Evolutionary conservation across 2,888 invertebrate species (phyloP).

Genomic region (Thymelicus acteon): DNA sequence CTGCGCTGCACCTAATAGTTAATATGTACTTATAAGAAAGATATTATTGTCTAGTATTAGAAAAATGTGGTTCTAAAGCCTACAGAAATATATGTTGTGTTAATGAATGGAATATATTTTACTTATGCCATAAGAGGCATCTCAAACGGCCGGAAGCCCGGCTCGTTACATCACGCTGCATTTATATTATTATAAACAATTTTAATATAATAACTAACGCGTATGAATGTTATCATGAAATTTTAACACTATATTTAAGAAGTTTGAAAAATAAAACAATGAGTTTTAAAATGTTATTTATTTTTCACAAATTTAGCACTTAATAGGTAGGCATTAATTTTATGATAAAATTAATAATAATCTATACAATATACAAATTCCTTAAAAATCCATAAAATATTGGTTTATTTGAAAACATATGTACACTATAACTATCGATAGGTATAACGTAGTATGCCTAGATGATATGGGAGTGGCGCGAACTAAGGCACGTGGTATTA

Average conservation of each 20-base stretch:
- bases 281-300: conserved; percentile 79
- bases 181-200: background rate
- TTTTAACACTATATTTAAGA: conserved; percentile 9
- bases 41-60: too few relatives aligned
- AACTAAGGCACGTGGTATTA: conserved; percentile 80
- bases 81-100: too few relatives aligned
- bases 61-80: too few relatives aligned
- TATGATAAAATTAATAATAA: conserved; percentile 84
- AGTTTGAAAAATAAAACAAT: conserved; percentile 68
- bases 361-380: conserved; percentile 85
- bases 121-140: too few relatives aligned
- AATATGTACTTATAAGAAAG: too few relatives aligned
- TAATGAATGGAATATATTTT: too few relatives aligned
- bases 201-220: too few relatives aligned
- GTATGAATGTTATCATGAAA: conserved; percentile 8
- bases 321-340: conserved; percentile 82
- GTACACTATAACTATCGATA: conserved; percentile 82
- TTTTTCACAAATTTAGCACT: conserved; percentile 84
- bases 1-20: too few relatives aligned
- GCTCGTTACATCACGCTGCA: background rate
- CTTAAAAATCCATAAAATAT: conserved; percentile 84
- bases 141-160: too few relatives aligned
- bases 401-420: conserved; percentile 83
- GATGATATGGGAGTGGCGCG: conserved; percentile 79
- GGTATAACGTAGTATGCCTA: conserved; percentile 76